Conservation (phyloP, 2,888 invertebrate species). For the Peribatodes rhomboidaria region DNA sequence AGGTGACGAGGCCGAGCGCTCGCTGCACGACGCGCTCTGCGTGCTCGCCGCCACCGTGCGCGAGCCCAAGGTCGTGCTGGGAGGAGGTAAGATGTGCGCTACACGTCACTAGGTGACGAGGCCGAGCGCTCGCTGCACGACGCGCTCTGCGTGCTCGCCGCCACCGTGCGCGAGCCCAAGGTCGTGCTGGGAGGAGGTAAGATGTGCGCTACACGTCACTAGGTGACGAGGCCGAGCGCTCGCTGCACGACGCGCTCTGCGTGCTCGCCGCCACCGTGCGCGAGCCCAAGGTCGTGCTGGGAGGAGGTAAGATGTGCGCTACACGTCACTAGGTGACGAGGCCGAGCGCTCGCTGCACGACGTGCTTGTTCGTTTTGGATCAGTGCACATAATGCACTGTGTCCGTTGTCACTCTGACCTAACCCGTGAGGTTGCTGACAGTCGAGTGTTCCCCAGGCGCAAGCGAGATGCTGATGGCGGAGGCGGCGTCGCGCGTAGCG, state of each 20-base stretch:
- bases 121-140: conserved; percentile 98
- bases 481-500: conserved; percentile 94
- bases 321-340: conserved; percentile 99
- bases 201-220: too few relatives aligned
- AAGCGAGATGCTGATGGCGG: conserved; percentile 98
- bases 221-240: conserved; percentile 99
- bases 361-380: too few relatives aligned
- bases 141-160: conserved; percentile 98
- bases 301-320: conserved; percentile 94
- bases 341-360: conserved; percentile 98
- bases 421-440: too few relatives aligned
- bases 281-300: conserved; percentile 96
- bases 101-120: conserved; percentile 99
- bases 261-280: conserved; percentile 98
- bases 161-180: conserved; percentile 97
- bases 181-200: conserved; percentile 96
- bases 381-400: too few relatives aligned
- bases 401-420: too few relatives aligned
- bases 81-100: conserved; percentile 94
- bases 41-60: conserved; percentile 98
- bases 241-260: conserved; percentile 97
- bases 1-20: conserved; percentile 99
- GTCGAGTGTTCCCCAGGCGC: conserved; percentile 89
- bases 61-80: conserved; percentile 96
- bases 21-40: conserved; percentile 97